Evolutionary conservation across 1,140 invertebrate species (phyloP).

Genomic region (Drosophila leontia): DNA sequence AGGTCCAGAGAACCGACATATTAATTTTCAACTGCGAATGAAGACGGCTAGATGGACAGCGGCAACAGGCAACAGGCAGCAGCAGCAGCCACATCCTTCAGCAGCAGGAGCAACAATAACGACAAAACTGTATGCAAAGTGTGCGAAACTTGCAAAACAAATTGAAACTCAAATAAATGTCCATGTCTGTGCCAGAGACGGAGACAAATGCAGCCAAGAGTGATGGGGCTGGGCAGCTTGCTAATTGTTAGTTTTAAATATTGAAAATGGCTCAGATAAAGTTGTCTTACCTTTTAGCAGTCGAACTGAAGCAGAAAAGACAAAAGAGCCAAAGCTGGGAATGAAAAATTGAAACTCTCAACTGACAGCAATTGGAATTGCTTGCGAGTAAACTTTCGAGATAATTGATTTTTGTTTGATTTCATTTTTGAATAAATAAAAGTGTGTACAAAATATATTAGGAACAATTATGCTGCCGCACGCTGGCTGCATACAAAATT

Average conservation of each 20-base stretch:
- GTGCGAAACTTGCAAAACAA: conserved; percentile 61
- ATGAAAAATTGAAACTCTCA: conserved; percentile 31
- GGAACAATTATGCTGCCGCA: conserved; percentile 10
- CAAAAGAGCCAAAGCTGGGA: conserved; percentile 2
- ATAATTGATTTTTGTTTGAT: conserved; percentile 45
- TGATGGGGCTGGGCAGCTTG: conserved; percentile 13
- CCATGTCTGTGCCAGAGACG: conserved; percentile 55
- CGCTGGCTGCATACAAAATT: conserved; percentile 1
- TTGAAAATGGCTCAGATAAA: conserved; percentile 55
- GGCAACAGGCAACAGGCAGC: conserved; percentile 11
- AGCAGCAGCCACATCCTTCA: conserved; percentile 19
- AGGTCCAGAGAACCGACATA: conserved; percentile 71
- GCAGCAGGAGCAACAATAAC: conserved; percentile 30
- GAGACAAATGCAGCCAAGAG: conserved; percentile 39
- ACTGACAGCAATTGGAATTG: conserved; percentile 17
- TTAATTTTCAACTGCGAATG: conserved; percentile 75
- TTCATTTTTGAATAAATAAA: conserved; percentile 37
- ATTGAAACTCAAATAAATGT: conserved; percentile 76
- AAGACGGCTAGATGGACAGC: conserved; percentile 58
- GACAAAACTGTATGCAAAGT: conserved; percentile 56
- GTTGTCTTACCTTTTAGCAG: conserved; percentile 39
- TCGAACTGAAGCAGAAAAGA: conserved; percentile 10
- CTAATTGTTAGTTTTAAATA: conserved; percentile 66
- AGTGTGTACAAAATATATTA: conserved; percentile 28
- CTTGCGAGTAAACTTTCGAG: conserved; percentile 28